These are phyloP conservation scores for Chloroceryle amazona DNA, from an alignment of 2,797 vertebrate genomes.

Conservation along the genomic window DNA sequence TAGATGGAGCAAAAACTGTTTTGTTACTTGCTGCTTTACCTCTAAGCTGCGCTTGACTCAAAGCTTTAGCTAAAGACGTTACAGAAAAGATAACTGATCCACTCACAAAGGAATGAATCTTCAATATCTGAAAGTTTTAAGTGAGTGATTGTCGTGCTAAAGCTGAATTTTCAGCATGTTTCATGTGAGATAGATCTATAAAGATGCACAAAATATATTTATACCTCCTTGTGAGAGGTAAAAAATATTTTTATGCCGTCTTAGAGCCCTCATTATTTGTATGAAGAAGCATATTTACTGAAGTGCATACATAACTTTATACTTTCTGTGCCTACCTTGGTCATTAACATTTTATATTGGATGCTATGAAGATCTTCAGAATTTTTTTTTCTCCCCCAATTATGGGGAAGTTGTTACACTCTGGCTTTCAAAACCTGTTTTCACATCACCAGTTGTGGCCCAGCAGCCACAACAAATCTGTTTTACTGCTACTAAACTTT, in stretches of 20 bases:
- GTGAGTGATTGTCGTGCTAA: background rate
- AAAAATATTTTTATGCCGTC: background rate
- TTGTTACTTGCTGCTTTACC: background rate
- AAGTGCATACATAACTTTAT: rapidly evolving
- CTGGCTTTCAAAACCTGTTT: background rate
- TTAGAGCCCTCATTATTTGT: background rate
- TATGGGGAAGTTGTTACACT: background rate
- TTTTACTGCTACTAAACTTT: background rate
- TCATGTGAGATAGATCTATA: background rate
- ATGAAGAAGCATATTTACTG: background rate
- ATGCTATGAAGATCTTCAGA: background rate
- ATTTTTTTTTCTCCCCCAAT: background rate
- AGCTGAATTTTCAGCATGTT: background rate
- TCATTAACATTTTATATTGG: background rate
- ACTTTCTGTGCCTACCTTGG: background rate
- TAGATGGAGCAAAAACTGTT: background rate
- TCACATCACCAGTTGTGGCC: background rate
- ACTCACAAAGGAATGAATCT: background rate
- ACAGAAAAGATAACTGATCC: background rate
- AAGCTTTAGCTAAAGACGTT: background rate
- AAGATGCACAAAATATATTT: rapidly evolving
- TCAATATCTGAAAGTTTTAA: background rate
- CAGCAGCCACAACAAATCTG: background rate
- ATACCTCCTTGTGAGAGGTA: background rate
- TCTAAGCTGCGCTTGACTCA: background rate